Percentiles rank a stretch among this genome's conserved stretches.
These are phyloP conservation scores for Mesembrinibis cayennensis DNA, from an alignment of 2,113 vertebrate species.

Conservation along the genomic window DNA sequence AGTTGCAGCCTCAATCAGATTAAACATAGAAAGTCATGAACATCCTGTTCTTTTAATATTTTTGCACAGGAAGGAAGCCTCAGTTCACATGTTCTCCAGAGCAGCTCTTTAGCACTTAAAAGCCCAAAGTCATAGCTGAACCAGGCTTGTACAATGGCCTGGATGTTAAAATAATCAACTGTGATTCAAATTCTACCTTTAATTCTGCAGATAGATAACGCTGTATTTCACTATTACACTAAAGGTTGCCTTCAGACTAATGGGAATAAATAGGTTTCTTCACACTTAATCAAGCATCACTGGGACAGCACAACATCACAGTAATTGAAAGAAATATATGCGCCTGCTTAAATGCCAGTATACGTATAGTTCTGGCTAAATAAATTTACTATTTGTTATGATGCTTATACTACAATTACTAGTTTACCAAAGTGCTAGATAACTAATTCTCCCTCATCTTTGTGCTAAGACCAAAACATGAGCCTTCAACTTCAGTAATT, in stretches of 20 bases:
- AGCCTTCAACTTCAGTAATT: neutral
- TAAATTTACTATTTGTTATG: neutral
- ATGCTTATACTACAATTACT: neutral
- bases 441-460: neutral
- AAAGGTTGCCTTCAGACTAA: neutral
- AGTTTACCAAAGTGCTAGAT: neutral
- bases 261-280: neutral
- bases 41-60: constrained; percentile 13
- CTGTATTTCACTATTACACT: neutral
- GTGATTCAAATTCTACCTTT: neutral
- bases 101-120: neutral
- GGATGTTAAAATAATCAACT: neutral
- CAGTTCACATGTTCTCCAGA: neutral
- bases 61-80: constrained; percentile 8
- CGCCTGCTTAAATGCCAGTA: neutral
- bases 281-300: neutral
- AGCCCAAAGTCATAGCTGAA: neutral
- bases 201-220: neutral
- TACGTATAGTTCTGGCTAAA: neutral
- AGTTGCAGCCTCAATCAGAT: neutral
- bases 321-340: neutral
- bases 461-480: neutral
- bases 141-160: neutral
- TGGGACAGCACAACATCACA: neutral
- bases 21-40: neutral